Conservation (phyloP, 2,888 invertebrate genomes). For the Balanococcus diminutus region DNA sequence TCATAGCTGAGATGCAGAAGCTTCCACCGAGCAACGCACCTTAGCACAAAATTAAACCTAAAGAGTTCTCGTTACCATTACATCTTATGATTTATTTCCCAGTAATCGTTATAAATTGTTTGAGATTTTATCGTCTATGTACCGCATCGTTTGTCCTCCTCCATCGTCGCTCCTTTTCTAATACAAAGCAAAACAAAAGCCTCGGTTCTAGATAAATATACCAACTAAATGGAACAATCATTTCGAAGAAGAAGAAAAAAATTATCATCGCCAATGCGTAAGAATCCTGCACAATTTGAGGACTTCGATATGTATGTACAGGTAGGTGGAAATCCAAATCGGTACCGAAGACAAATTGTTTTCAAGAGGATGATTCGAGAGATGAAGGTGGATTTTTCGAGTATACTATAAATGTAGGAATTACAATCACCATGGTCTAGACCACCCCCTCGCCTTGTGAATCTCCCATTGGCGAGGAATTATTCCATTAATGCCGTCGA, state of each 20-base stretch:
- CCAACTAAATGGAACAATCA: not conserved
- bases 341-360: not conserved
- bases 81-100: conserved; percentile 39
- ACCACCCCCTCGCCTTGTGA: too few relatives aligned
- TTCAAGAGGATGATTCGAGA: not conserved
- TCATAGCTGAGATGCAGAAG: conserved; percentile 3
- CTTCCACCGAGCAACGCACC: conserved; percentile 24
- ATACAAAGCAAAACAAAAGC: conserved; percentile 1
- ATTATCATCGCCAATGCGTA: not conserved
- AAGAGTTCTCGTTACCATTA: conserved; percentile 38
- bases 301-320: not conserved
- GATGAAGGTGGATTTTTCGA: not conserved
- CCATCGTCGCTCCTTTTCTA: not conserved
- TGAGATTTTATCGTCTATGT: conserved; percentile 18
- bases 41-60: conserved; percentile 33
- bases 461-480: not conserved
- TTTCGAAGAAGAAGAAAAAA: not conserved
- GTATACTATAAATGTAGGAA: too few relatives aligned
- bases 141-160: not conserved
- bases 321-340: not conserved
- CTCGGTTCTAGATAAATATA: not conserved
- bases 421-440: too few relatives aligned
- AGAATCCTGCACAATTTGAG: not conserved
- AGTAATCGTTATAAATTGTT: conserved; percentile 41
- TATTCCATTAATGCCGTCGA: not conserved